phyloP scores from a whole-genome alignment of 2,797 vertebrate species.

The Xerus rutilus region DNA sequence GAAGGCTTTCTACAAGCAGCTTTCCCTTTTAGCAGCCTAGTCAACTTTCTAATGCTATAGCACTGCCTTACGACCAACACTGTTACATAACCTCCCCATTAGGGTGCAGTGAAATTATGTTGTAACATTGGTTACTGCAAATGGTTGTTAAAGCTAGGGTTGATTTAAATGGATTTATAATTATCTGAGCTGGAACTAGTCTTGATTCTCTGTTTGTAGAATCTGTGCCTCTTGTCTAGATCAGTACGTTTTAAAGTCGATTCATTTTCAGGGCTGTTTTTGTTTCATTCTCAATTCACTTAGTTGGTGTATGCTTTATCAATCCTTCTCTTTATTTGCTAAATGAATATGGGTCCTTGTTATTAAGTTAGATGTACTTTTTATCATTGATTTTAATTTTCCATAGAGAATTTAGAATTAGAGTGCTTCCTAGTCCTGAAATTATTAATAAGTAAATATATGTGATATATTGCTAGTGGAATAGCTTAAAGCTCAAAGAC shows the following conservation, averaged over 20 bases:
- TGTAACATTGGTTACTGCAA: background rate
- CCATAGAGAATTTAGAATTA: slow-evolving; percentile 35
- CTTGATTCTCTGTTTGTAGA: background rate
- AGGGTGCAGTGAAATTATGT: background rate
- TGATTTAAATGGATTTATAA: slow-evolving; percentile 5
- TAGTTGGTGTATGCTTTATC: background rate
- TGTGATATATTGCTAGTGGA: background rate
- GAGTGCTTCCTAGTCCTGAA: background rate
- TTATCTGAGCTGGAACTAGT: background rate
- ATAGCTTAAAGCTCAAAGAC: background rate
- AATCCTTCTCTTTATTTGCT: background rate
- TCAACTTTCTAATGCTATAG: background rate
- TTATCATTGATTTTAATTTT: slow-evolving; percentile 2
- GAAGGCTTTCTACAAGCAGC: background rate
- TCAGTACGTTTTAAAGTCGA: background rate
- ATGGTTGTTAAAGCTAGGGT: background rate
- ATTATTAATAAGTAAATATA: background rate
- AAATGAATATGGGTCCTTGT: background rate
- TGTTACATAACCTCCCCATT: background rate
- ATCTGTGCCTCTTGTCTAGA: too few species aligned
- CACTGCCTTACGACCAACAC: background rate
- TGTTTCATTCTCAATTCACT: background rate
- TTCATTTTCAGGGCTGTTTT: background rate
- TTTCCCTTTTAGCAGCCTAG: background rate
- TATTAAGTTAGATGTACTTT: background rate